Evolutionary conservation across 1,140 invertebrate species (phyloP).

Genomic region (Trigoniulus corallinus): DNA sequence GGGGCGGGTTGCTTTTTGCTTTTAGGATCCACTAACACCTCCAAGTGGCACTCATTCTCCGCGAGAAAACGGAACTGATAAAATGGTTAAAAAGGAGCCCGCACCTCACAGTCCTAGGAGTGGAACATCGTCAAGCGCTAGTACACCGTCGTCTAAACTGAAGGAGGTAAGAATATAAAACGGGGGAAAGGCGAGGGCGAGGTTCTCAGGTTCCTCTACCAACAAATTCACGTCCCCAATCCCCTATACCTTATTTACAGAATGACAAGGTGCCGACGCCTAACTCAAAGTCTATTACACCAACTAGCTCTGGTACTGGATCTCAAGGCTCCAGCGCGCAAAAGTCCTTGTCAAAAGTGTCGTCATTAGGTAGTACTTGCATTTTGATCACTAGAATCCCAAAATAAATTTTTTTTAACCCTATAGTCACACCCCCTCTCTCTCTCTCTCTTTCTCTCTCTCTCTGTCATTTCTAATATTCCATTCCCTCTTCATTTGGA

Average conservation of each 20-base stretch:
- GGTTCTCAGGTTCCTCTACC: no score
- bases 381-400: slow-evolving; percentile 23
- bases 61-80: slow-evolving; percentile 58
- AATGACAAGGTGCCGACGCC: slow-evolving; percentile 59
- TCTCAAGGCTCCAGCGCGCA: slow-evolving; percentile 17
- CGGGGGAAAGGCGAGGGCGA: no score
- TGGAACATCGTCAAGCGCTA: slow-evolving; percentile 69
- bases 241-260: no score
- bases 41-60: slow-evolving; percentile 33
- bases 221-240: no score
- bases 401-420: no score
- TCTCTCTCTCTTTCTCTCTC: no score
- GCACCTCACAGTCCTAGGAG: slow-evolving; percentile 71
- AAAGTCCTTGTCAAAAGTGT: slow-evolving; percentile 26
- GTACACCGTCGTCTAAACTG: slow-evolving; percentile 76
- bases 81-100: slow-evolving; percentile 44
- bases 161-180: slow-evolving; percentile 64
- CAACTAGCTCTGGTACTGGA: slow-evolving; percentile 41
- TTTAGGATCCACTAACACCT: slow-evolving; percentile 4
- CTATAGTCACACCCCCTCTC: no score
- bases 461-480: no score
- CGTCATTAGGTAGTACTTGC: slow-evolving; percentile 30
- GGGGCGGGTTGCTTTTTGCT: no score
- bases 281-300: slow-evolving; percentile 64
- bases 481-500: no score